Evolutionary conservation across 2,113 vertebrate species (phyloP).

Genomic region (Phainopepla nitens): DNA sequence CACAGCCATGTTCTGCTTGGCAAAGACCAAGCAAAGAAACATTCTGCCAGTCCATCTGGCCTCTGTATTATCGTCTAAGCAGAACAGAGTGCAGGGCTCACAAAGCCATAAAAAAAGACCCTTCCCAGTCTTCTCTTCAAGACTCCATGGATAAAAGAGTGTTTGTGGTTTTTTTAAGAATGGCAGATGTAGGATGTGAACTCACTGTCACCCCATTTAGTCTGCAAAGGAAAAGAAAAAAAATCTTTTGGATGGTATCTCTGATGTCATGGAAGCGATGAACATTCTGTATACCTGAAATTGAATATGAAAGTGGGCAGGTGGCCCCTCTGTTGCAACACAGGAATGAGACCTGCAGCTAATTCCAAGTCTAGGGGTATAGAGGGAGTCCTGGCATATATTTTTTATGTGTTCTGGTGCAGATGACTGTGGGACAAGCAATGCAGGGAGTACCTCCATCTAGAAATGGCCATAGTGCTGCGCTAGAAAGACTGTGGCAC

Average conservation of each 20-base stretch:
- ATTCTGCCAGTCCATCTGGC: neutral
- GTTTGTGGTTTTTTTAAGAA: neutral
- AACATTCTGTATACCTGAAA: neutral
- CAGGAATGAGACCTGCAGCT: neutral
- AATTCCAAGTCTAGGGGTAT: neutral
- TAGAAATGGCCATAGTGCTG: neutral
- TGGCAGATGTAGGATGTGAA: neutral
- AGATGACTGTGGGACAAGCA: neutral
- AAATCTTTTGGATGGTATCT: neutral
- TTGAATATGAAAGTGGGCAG: neutral
- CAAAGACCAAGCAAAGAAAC: neutral
- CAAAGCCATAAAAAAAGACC: neutral
- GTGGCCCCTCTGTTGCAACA: neutral
- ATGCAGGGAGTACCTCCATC: neutral
- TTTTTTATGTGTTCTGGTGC: neutral
- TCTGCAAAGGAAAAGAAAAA: neutral
- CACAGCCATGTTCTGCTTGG: neutral
- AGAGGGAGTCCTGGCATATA: neutral
- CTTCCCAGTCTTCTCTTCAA: neutral
- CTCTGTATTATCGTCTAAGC: neutral
- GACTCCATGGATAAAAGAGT: neutral
- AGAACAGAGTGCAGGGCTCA: neutral
- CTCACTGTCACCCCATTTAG: neutral
- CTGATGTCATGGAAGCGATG: neutral
- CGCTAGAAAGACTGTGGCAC: neutral